Percentiles rank a stretch among this genome's conserved stretches.
Evolutionary conservation across 2,113 vertebrate genomes (phyloP).

Genomic region (Phaethon lepturus): DNA sequence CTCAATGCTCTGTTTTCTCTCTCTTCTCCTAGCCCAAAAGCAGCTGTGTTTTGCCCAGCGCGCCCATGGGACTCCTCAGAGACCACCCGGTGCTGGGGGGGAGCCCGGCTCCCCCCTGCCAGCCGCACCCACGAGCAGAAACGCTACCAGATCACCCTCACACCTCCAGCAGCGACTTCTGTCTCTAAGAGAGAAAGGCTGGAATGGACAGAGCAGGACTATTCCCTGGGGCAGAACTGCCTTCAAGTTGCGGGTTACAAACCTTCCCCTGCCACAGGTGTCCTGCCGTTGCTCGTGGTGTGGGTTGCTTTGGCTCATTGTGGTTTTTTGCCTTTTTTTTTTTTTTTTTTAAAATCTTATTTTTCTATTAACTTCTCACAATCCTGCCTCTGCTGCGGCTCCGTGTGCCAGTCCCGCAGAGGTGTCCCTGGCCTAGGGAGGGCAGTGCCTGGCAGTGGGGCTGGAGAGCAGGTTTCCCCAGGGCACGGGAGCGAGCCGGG

Average conservation of each 20-base stretch:
- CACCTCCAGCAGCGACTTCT: slow-evolving; percentile 67
- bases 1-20: neutral
- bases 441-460: neutral
- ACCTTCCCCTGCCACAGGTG: neutral
- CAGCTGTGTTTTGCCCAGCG: neutral
- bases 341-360: neutral
- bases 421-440: neutral
- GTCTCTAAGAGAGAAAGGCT: slow-evolving; percentile 54
- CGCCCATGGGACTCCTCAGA: slow-evolving; percentile 16
- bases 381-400: neutral
- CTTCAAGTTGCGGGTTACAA: neutral
- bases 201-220: neutral
- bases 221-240: neutral
- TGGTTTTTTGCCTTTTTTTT: fast-evolving
- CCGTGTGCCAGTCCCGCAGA: neutral
- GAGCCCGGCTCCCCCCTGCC: neutral
- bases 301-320: neutral
- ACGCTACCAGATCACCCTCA: slow-evolving; percentile 5
- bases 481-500: fast-evolving
- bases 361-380: neutral
- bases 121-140: neutral
- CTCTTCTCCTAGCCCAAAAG: slow-evolving; percentile 60
- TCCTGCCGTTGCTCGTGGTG: neutral
- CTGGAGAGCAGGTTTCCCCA: neutral
- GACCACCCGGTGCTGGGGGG: slow-evolving; percentile 42